Conservation (phyloP, 2,113 vertebrate species). For the Scophthalmus maximus region DNA sequence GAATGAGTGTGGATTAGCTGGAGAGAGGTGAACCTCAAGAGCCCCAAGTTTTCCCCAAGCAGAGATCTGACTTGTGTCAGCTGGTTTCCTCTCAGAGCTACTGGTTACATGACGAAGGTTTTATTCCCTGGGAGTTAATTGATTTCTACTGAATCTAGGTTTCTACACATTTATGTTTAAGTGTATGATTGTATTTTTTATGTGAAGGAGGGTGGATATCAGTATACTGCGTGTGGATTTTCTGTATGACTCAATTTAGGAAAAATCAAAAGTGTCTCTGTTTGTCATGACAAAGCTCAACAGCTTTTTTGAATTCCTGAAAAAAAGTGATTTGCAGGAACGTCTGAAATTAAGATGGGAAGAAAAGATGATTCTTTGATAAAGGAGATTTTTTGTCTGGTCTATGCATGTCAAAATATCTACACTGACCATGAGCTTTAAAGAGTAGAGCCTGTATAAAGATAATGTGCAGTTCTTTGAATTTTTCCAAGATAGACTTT, state of each 20-base stretch:
- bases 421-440: not conserved
- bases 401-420: not conserved
- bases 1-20: conserved; percentile 23
- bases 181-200: not conserved
- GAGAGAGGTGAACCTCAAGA: not conserved
- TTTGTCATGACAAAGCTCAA: not conserved
- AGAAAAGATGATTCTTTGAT: not conserved
- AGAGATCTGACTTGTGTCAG: no score
- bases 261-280: not conserved
- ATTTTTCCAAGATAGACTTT: no score
- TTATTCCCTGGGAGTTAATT: no score
- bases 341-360: not conserved
- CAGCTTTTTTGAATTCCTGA: not conserved
- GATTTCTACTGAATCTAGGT: no score
- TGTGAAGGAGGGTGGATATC: not conserved
- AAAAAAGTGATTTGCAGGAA: not conserved
- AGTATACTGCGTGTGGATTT: not conserved
- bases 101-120: no score
- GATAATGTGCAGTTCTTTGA: no score
- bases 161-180: not conserved
- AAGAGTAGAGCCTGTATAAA: not conserved
- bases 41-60: no score
- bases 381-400: no score
- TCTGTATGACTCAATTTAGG: not conserved
- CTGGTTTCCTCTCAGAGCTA: not conserved